Evolutionary conservation across 2,797 vertebrate genomes (phyloP).

Genomic region (Bovichtus variegatus): DNA sequence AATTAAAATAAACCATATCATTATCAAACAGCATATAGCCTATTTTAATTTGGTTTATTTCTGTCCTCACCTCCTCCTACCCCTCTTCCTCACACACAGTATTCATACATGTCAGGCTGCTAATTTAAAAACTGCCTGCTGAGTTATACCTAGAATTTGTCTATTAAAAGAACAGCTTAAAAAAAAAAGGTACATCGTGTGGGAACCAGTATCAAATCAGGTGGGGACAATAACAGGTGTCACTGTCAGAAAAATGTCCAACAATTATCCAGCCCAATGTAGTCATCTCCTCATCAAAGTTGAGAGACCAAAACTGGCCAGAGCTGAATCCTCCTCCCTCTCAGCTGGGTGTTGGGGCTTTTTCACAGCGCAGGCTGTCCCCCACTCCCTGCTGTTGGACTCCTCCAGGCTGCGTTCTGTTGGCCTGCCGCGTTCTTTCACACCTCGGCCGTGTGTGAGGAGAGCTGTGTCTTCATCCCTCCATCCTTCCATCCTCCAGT

Average conservation of each 20-base stretch:
- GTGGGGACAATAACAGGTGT: slow-evolving; percentile 70
- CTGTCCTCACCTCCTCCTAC: slow-evolving; percentile 7
- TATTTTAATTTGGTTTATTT: slow-evolving; percentile 31
- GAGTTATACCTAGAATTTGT: slow-evolving; percentile 57
- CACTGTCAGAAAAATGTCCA: slow-evolving; percentile 70
- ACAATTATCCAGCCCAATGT: slow-evolving; percentile 66
- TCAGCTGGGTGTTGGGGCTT: slow-evolving; percentile 83
- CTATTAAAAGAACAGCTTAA: slow-evolving; percentile 59
- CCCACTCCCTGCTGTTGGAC: slow-evolving; percentile 85
- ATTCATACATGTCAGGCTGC: slow-evolving; percentile 52
- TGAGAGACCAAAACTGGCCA: slow-evolving; percentile 77
- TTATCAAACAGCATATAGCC: slow-evolving; percentile 22
- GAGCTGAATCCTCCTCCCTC: slow-evolving; percentile 79
- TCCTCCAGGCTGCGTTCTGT: slow-evolving; percentile 86
- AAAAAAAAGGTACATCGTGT: slow-evolving; percentile 40
- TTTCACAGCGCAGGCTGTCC: slow-evolving; percentile 86
- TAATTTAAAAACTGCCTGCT: slow-evolving; percentile 66
- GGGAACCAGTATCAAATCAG: slow-evolving; percentile 58
- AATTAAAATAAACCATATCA: not conserved
- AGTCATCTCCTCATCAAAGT: slow-evolving; percentile 76
- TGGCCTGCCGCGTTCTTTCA: slow-evolving; percentile 87
- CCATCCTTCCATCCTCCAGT: slow-evolving; percentile 81
- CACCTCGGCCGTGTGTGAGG: slow-evolving; percentile 84
- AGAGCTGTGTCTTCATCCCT: slow-evolving; percentile 85
- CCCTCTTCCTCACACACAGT: slow-evolving; percentile 21